Evolutionary conservation across 2,888 invertebrate species (phyloP), one percentile per base, ranked within the genome.

Genomic region (Drosophila mimetica): DNA sequence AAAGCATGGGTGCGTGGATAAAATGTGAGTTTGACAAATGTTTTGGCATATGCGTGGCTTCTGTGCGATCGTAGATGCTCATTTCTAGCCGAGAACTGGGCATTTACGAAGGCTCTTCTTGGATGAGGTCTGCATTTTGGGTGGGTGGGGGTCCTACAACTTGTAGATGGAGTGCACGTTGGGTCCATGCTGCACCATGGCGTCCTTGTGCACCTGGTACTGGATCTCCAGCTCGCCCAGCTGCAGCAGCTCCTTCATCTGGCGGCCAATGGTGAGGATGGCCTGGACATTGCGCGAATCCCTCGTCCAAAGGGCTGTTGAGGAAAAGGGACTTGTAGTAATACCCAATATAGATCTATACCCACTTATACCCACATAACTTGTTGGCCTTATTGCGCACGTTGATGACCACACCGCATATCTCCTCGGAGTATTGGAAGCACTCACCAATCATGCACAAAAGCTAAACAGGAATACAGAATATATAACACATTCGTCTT

Each of bases 401-500:
- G 92, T 98, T 98, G 58, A 99, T 97, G 75, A 98, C 98, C 75
- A 98, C 98, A 53, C 99, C 99, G 92, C 98, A 98, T 71, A 99
- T 95, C 91, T 98, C 96, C 76, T 97, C 96, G 65, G 97, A 95
- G 89, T 95, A 94, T 77, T 97, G 97, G 92, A 98, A 99, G 58
- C 97, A 96, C 93, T 99, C 99, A 48, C 99, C 99, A 93, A 99
- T 98, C 90, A 98, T 93, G 89, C 95, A 95, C 74, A 96, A 92
- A 50, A 96, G 92, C 94, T 95, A 76, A 30, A 44, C 8, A 3
- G 5, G 9, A n/a, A 9, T 1, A 6, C 9, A 4, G n/a, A 8
- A 30, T 14, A 16, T 25, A 3, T 14, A 11, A 22, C 22, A 6
- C 39, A 18, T 13, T 1, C 7, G 7, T 3, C 14, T 16, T 7